These are phyloP conservation scores for Patagioenas fasciata DNA, from an alignment of 2,113 vertebrate species.

Conservation along the genomic window DNA sequence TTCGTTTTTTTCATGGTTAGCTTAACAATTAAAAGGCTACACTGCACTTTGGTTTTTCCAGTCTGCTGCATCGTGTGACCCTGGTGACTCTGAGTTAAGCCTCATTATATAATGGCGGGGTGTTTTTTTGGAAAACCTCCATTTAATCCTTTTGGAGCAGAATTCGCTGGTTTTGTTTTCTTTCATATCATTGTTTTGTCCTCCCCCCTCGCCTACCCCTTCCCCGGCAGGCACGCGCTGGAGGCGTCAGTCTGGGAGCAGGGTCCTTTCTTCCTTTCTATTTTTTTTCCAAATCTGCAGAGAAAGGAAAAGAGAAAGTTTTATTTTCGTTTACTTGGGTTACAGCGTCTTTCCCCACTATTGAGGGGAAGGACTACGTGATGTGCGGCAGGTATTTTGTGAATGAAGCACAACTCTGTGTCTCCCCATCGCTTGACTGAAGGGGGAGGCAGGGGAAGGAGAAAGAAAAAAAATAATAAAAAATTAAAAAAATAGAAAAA, in stretches of 20 bases:
- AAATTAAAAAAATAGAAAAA: not conserved
- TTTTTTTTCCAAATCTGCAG: not conserved
- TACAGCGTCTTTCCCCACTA: constrained; percentile 36
- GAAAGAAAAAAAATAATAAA: constrained; percentile 21
- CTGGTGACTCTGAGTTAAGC: constrained; percentile 2
- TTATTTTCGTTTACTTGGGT: constrained; percentile 70
- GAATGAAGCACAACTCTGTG: constrained; percentile 70
- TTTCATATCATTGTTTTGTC: not conserved
- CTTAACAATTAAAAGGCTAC: constrained; percentile 33
- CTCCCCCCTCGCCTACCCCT: not conserved
- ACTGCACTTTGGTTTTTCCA: constrained; percentile 38
- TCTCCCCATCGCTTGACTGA: constrained; percentile 48
- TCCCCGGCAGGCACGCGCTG: not conserved
- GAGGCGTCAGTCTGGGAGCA: constrained; percentile 37
- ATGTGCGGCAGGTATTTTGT: constrained; percentile 79
- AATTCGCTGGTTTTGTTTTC: constrained; percentile 55
- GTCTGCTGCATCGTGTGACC: constrained; percentile 36
- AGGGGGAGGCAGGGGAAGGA: constrained; percentile 50
- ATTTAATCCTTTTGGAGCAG: constrained; percentile 68
- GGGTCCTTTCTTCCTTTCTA: constrained; percentile 15
- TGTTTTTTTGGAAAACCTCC: constrained; percentile 65
- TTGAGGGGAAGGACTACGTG: constrained; percentile 79
- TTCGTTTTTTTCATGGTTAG: not conserved
- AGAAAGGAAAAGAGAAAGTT: not conserved
- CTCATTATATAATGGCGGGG: not conserved